Conservation (phyloP, 2,888 invertebrate genomes). For the Adelognathus sp. region DNA sequence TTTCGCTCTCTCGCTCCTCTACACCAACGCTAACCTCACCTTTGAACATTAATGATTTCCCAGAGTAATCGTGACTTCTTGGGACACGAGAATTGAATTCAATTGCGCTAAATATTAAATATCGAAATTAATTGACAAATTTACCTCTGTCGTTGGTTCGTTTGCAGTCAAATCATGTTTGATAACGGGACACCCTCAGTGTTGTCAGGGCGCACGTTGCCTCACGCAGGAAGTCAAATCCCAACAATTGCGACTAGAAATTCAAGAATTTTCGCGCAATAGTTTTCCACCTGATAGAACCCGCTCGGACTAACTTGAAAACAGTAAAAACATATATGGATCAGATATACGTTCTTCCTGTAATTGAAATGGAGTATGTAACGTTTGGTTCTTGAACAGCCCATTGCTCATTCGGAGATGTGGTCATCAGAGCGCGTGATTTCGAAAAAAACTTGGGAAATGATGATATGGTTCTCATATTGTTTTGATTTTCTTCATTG, state of each 20-base stretch:
- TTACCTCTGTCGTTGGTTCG: not conserved
- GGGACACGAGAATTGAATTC: not conserved
- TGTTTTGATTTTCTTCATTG: no score
- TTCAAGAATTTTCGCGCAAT: no score
- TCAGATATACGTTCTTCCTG: no score
- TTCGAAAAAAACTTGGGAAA: no score
- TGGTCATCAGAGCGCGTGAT: no score
- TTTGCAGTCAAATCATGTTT: not conserved
- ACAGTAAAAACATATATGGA: no score
- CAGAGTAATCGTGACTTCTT: not conserved
- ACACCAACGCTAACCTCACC: constrained; percentile 3
- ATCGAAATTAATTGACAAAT: not conserved
- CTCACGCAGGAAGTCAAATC: not conserved
- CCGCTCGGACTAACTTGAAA: no score
- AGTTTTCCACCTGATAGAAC: no score
- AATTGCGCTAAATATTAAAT: not conserved
- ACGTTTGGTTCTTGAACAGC: no score
- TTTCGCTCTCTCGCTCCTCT: not conserved
- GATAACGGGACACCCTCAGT: not conserved
- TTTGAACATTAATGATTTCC: not conserved
- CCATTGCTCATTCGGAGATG: no score
- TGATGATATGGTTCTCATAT: no score
- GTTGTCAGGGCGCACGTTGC: not conserved
- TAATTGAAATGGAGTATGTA: no score
- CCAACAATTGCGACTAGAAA: not conserved